A percentile compares a stretch with the other conserved stretches of the same genome.
Conservation (phyloP, 2,113 vertebrate species). For the Leptobrachium leishanense region DNA sequence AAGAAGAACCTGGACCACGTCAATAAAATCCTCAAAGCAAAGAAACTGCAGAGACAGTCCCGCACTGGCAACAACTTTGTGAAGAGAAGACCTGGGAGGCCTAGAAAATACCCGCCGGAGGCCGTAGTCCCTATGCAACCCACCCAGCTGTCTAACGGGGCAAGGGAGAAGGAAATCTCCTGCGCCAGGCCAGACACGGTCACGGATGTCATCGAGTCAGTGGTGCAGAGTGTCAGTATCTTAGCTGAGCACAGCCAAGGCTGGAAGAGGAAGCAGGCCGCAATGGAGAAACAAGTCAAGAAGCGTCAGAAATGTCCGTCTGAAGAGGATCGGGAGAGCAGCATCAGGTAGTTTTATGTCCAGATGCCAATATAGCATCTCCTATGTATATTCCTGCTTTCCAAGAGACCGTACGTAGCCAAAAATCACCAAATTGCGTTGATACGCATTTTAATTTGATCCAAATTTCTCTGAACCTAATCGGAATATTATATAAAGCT, state of each 20-base stretch:
- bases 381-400: constrained; percentile 12
- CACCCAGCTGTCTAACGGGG: constrained; percentile 58
- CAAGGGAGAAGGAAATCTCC: constrained; percentile 57
- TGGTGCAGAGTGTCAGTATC: constrained; percentile 74
- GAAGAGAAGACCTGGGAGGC: constrained; percentile 87
- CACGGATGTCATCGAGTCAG: constrained; percentile 76
- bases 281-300: constrained; percentile 63
- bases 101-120: constrained; percentile 82
- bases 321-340: constrained; percentile 63
- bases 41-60: constrained; percentile 74
- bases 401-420: too few relatives aligned
- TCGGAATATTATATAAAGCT: too few relatives aligned
- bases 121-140: constrained; percentile 66
- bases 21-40: constrained; percentile 80
- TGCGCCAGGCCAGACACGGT: constrained; percentile 65
- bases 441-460: too few relatives aligned
- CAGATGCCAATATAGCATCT: background rate
- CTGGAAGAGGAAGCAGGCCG: constrained; percentile 81
- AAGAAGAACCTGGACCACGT: constrained; percentile 80
- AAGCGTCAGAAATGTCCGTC: constrained; percentile 63
- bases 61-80: constrained; percentile 78
- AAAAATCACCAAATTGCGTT: too few relatives aligned
- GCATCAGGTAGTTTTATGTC: constrained; percentile 8
- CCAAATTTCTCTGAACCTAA: too few relatives aligned
- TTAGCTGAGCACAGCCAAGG: constrained; percentile 74